Base-by-base conservation (phyloP, 2,888 invertebrate genomes). In the Serripes groenlandicus region DNA sequence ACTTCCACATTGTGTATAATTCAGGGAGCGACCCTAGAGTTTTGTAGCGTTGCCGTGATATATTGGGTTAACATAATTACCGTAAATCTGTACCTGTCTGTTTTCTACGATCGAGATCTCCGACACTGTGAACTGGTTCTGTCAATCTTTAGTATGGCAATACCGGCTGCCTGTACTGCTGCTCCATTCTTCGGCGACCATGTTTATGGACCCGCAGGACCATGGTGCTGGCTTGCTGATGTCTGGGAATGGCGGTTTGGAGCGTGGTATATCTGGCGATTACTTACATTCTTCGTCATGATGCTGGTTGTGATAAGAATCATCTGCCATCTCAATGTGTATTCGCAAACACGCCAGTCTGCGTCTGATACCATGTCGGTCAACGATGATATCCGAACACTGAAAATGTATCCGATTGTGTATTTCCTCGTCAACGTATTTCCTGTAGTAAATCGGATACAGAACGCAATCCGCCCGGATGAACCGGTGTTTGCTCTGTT, bases 211-310 rank as follows among this genome's bases (percentile, higher is more conserved):
- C 82, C 82, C 0, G 78, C 82, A 3, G 82, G 78, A 2, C 72
- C 66, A 3, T 83, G 78, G 78, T 83, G 82, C 32, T 83, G 82
- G 82, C 56, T 81, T 21, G 66, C 78, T n/a, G 72, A 78, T 23
- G 56, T 35, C 3, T 52, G 68, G 52, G 68, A 30, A 15, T 83
- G 82, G 82, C 56, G 82, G 18, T 83, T 78, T 37, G 78, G 78
- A 4, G 32, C 74, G 4, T 83, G 82, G 82, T 83, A 83, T 30
- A 75, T 78, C 3, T 83, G 82, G 82, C 56, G 70, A 49, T 56
- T 75, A 0, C 7, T 74, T n/a, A 78, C 78, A 5, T 34, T 66
- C 9, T 26, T 83, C 0, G 58, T 78, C 11, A 62, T 83, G 21
- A 28, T 73, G n/a, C n/a, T 72, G n/a, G 68, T 70, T 26, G 78